Conservation (phyloP, 1,140 invertebrate species). For the Drosophila albomicans region DNA sequence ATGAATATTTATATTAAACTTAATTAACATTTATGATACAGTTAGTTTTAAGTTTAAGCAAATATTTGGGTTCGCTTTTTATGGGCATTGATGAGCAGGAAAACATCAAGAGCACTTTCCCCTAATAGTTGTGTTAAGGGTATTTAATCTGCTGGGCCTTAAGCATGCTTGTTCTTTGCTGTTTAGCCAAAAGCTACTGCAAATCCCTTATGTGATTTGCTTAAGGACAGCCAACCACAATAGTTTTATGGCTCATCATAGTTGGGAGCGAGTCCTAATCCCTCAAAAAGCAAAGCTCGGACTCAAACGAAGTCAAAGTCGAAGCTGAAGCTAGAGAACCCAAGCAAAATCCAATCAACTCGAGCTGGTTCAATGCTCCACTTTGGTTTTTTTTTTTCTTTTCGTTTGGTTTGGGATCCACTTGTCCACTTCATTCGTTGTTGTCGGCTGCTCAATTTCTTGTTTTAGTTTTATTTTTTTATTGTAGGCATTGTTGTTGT, state of each 20-base stretch:
- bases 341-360: constrained; percentile 54
- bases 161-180: not conserved
- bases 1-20: not conserved
- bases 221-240: constrained; percentile 52
- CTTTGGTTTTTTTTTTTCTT: constrained; percentile 16
- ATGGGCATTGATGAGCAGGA: not conserved
- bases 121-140: not conserved
- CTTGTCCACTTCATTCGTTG: constrained; percentile 5
- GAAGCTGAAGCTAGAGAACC: not conserved
- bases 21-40: not conserved
- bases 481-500: constrained; percentile 12
- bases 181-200: constrained; percentile 46
- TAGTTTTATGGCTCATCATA: constrained; percentile 69
- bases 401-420: not conserved
- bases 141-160: not conserved
- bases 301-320: not conserved
- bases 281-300: constrained; percentile 4
- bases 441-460: constrained; percentile 66
- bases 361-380: constrained; percentile 59
- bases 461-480: constrained; percentile 33
- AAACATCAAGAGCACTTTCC: not conserved
- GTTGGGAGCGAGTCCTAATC: constrained; percentile 32
- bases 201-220: constrained; percentile 49
- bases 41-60: too few species aligned
- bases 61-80: too few species aligned